Evolutionary conservation across 2,113 vertebrate genomes (phyloP).

Genomic region (Perca flavescens): DNA sequence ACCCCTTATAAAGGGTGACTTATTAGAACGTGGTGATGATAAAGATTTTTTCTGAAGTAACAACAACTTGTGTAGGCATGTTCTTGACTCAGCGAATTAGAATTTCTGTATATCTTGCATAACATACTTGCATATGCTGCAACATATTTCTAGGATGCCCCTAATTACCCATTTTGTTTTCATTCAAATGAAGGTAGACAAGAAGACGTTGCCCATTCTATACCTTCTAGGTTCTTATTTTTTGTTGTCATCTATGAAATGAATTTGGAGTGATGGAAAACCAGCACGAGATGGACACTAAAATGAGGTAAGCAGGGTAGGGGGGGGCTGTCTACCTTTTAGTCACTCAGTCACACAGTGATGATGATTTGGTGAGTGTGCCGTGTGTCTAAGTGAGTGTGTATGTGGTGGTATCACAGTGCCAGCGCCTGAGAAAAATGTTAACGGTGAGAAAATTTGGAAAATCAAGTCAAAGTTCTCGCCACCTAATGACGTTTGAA

Average conservation of each 20-base stretch:
- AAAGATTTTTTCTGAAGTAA: background rate
- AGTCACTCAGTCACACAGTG: constrained; percentile 38
- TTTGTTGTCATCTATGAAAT: constrained; percentile 33
- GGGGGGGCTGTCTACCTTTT: constrained; percentile 42
- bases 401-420: constrained; percentile 44
- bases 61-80: background rate
- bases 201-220: background rate
- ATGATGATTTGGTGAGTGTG: constrained; percentile 55
- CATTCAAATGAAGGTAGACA: background rate
- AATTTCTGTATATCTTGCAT: background rate
- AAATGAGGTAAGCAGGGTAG: constrained; percentile 35
- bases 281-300: constrained; percentile 21
- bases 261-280: constrained; percentile 36
- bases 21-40: background rate
- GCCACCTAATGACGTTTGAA: constrained; percentile 61
- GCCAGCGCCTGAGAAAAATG: constrained; percentile 72
- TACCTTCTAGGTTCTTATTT: background rate
- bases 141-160: constrained; percentile 1
- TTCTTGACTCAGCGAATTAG: background rate
- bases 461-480: constrained; percentile 63
- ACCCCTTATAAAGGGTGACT: background rate
- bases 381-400: constrained; percentile 22
- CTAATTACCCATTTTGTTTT: background rate
- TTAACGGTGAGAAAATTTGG: constrained; percentile 68
- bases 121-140: too few species aligned